Percentiles rank a stretch among this genome's conserved stretches.
Evolutionary conservation across 2,113 vertebrate species (phyloP).

Genomic region (Rhinogobius similis): DNA sequence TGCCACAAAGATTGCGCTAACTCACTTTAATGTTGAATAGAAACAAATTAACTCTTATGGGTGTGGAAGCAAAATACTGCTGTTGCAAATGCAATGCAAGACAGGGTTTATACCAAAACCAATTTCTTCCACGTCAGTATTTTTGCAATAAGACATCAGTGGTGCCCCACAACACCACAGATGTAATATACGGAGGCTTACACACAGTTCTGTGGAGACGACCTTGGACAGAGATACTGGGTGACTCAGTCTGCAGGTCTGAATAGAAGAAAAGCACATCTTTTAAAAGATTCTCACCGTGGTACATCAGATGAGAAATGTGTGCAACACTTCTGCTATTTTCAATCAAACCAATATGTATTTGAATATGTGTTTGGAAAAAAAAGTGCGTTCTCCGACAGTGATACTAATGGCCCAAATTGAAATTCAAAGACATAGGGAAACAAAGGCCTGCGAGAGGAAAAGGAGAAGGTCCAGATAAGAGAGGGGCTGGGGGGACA

Average conservation of each 20-base stretch:
- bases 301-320: constrained; percentile 8
- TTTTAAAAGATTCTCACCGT: background rate
- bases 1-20: background rate
- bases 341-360: constrained; percentile 10
- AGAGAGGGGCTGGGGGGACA: constrained; percentile 33
- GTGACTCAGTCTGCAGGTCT: constrained; percentile 34
- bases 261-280: constrained; percentile 24
- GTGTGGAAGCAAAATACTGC: no score
- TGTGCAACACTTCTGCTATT: constrained; percentile 1
- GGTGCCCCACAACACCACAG: constrained; percentile 19
- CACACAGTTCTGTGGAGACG: constrained; percentile 21
- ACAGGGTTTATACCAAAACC: background rate
- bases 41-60: background rate
- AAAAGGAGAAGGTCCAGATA: constrained; percentile 38
- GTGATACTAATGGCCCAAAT: background rate
- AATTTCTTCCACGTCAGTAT: background rate
- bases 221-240: constrained; percentile 46
- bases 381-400: background rate
- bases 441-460: constrained; percentile 17
- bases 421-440: constrained; percentile 4
- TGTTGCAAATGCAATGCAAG: background rate
- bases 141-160: constrained; percentile 18
- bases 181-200: constrained; percentile 22
- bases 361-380: background rate
- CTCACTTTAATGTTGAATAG: background rate